A percentile compares a stretch with the other conserved stretches of the same genome.
Conservation (phyloP, 1,140 invertebrate species). For the Globodera rostochiensis region DNA sequence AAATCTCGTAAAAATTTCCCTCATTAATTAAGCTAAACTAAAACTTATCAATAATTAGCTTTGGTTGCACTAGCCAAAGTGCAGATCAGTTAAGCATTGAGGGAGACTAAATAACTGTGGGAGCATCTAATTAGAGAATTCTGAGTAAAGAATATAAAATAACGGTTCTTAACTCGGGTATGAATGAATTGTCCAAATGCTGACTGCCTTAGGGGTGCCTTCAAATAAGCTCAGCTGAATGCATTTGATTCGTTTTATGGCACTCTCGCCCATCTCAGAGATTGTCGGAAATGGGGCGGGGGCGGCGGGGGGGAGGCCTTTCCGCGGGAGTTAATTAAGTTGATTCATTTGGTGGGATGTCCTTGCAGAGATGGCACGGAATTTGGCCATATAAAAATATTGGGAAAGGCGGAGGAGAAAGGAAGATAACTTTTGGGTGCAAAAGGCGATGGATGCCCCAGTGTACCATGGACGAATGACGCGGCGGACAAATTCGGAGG, state of each 20-base stretch:
- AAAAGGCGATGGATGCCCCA: too few species aligned
- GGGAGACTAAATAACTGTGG: too few species aligned
- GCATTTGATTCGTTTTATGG: background rate
- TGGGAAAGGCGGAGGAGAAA: background rate
- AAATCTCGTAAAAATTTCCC: too few species aligned
- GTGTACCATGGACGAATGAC: too few species aligned
- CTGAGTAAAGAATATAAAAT: too few species aligned
- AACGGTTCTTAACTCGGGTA: too few species aligned
- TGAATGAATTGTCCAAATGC: too few species aligned
- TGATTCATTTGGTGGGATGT: background rate
- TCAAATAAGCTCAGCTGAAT: background rate
- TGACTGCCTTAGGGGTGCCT: background rate
- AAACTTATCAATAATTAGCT: too few species aligned
- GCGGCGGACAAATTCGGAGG: background rate
- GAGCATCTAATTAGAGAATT: too few species aligned
- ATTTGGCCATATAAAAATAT: constrained; percentile 5
- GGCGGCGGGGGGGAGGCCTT: background rate
- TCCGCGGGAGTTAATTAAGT: constrained; percentile 6
- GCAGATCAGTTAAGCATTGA: too few species aligned
- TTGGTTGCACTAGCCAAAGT: too few species aligned
- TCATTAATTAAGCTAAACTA: too few species aligned
- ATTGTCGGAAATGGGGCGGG: background rate
- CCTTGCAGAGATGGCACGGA: constrained; percentile 7
- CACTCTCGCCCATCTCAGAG: constrained; percentile 4
- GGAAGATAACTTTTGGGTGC: background rate